A percentile compares a stretch with the other conserved stretches of the same genome.
Conservation (phyloP, 1,140 invertebrate species). For the Diabrotica virgifera region DNA sequence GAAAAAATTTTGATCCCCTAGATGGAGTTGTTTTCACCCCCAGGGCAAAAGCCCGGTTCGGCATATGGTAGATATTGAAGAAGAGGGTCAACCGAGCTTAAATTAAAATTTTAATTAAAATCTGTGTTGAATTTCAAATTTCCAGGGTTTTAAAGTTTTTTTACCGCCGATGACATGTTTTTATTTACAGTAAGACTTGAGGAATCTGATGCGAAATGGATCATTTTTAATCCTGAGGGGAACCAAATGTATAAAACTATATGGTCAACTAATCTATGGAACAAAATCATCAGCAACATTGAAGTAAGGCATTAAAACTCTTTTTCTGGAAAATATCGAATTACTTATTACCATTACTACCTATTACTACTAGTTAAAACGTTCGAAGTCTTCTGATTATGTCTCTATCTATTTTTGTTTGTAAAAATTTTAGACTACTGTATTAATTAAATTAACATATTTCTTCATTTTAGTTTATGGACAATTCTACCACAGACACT, state of each 20-base stretch:
- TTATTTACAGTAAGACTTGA: constrained; percentile 12
- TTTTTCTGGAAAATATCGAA: neutral
- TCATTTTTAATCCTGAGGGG: constrained; percentile 20
- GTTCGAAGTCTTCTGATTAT: neutral
- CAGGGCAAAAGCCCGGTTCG: no score
- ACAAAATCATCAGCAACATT: constrained; percentile 5
- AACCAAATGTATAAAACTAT: constrained; percentile 20
- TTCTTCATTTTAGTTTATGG: neutral
- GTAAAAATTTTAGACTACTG: no score
- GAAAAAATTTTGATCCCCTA: no score
- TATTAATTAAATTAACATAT: neutral
- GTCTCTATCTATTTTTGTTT: no score
- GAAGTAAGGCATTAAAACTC: neutral
- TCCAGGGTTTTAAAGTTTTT: no score
- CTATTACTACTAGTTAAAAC: no score
- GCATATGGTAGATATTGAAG: no score
- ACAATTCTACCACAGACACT: neutral
- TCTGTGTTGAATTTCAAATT: no score
- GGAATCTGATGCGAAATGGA: constrained; percentile 22
- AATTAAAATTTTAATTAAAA: no score
- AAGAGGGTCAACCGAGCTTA: no score
- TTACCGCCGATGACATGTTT: no score
- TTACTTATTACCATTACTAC: neutral
- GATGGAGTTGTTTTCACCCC: no score
- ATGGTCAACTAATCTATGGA: constrained; percentile 11